These are phyloP conservation scores for Drosophila obscura DNA, from an alignment of 1,140 invertebrate species.

Conservation along the genomic window DNA sequence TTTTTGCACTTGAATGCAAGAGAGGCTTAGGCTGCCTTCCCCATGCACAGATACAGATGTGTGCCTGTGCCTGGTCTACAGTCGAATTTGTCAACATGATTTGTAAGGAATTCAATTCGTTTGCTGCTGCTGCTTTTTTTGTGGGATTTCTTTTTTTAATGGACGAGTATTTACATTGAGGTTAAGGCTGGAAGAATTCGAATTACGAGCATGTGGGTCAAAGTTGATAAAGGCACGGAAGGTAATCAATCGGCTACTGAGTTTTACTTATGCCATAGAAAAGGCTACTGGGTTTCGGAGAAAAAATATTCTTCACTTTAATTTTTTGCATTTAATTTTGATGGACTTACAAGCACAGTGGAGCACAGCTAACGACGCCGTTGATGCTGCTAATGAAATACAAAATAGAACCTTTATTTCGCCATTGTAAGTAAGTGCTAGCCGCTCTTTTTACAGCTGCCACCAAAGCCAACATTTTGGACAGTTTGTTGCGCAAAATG, in stretches of 20 bases:
- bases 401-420: no score
- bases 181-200: background rate
- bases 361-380: no score
- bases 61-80: conserved; percentile 42
- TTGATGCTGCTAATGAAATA: no score
- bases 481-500: conserved; percentile 1
- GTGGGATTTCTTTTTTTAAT: background rate
- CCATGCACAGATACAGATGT: conserved; percentile 12
- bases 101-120: conserved; percentile 40
- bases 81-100: conserved; percentile 56
- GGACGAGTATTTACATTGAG: background rate
- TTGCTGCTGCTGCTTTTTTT: background rate
- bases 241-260: no score
- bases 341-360: no score
- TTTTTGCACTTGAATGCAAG: conserved; percentile 43
- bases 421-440: no score
- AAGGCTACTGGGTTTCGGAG: no score
- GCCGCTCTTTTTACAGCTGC: background rate
- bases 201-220: background rate
- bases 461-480: background rate
- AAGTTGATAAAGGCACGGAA: no score
- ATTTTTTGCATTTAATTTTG: no score
- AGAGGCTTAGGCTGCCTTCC: conserved; percentile 10
- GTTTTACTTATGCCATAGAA: no score
- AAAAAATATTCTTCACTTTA: no score